Percentiles rank a stretch among this genome's conserved stretches.
phyloP scores from a whole-genome alignment of 2,888 invertebrate species.

The Eustalomyia histrio region DNA sequence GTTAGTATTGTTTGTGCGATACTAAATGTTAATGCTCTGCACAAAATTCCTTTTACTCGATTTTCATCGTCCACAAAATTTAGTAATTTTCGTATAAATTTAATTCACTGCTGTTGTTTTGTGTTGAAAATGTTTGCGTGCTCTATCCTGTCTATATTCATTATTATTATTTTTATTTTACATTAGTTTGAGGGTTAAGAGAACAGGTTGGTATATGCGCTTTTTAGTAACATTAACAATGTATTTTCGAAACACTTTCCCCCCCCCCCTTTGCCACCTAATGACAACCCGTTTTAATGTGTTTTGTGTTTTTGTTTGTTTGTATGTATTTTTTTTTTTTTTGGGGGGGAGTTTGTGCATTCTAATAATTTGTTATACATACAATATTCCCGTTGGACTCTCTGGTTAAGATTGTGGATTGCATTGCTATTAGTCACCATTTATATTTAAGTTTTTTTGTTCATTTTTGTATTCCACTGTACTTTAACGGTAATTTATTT shows the following conservation, averaged over 20 bases:
- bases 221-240: slow-evolving; percentile 31
- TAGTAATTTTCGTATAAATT: neutral
- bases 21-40: slow-evolving; percentile 71
- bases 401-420: slow-evolving; percentile 31
- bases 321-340: neutral
- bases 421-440: slow-evolving; percentile 13
- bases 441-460: neutral
- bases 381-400: slow-evolving; percentile 28
- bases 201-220: slow-evolving; percentile 50
- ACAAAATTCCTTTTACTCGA: slow-evolving; percentile 62
- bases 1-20: slow-evolving; percentile 78
- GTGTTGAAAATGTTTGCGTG: slow-evolving; percentile 9
- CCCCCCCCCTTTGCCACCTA: no score
- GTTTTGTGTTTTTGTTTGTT: neutral
- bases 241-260: slow-evolving; percentile 8
- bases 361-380: neutral
- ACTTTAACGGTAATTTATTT: neutral
- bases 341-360: slow-evolving; percentile 23
- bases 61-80: slow-evolving; percentile 25
- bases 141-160: slow-evolving; percentile 42
- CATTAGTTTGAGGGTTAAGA: slow-evolving; percentile 31
- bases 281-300: neutral
- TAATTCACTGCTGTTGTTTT: neutral
- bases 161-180: neutral
- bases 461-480: neutral